A percentile compares a stretch with the other conserved stretches of the same genome.
Evolutionary conservation across 2,113 vertebrate species (phyloP).

Genomic region (Electrona antarctica): DNA sequence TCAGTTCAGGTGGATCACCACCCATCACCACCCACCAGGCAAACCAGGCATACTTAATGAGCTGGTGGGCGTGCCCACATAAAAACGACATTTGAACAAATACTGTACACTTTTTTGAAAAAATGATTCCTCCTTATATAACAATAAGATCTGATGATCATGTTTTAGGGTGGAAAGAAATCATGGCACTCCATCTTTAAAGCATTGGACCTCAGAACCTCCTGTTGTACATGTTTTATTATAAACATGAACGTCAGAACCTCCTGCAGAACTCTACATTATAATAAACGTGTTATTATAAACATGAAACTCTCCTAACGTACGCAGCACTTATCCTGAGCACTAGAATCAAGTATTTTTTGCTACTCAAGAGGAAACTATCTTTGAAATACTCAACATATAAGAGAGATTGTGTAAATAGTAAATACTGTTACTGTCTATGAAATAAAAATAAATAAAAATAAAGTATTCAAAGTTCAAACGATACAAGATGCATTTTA

Average conservation of each 20-base stretch:
- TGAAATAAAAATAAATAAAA: background rate
- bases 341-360: constrained; percentile 63
- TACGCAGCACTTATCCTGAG: constrained; percentile 53
- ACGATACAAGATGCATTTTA: constrained; percentile 60
- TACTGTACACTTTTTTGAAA: too few relatives aligned
- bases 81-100: too few relatives aligned
- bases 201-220: too few relatives aligned
- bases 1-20: too few relatives aligned
- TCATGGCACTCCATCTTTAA: too few relatives aligned
- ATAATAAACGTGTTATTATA: background rate
- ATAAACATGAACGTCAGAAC: constrained; percentile 48
- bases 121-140: too few relatives aligned
- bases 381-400: constrained; percentile 60
- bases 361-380: constrained; percentile 54
- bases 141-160: too few relatives aligned
- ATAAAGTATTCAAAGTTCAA: constrained; percentile 61
- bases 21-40: too few relatives aligned
- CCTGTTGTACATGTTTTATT: too few relatives aligned
- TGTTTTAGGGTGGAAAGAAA: too few relatives aligned
- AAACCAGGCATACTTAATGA: too few relatives aligned
- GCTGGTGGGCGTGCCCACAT: too few relatives aligned
- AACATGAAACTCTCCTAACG: constrained; percentile 20
- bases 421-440: constrained; percentile 69
- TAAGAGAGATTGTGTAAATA: constrained; percentile 75
- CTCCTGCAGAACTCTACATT: constrained; percentile 18